A percentile compares a stretch with the other conserved stretches of the same genome.
These are phyloP conservation scores for Macrophya annulata DNA, from an alignment of 2,888 invertebrate species.

Conservation along the genomic window DNA sequence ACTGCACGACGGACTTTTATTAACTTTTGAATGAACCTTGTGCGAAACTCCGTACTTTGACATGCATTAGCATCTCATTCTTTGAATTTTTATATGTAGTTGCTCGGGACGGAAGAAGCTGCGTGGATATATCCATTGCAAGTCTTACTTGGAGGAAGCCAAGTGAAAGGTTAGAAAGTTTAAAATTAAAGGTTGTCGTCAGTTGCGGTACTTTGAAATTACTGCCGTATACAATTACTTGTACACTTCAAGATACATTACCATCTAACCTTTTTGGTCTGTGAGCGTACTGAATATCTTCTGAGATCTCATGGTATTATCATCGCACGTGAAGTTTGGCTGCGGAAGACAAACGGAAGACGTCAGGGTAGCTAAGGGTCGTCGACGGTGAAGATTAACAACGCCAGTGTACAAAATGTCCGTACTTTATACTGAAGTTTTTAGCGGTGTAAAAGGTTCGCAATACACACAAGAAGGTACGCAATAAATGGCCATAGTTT, in stretches of 20 bases:
- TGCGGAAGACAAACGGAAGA: slow-evolving; percentile 41
- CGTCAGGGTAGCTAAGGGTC: background rate
- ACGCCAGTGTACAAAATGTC: background rate
- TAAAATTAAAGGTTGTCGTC: slow-evolving; percentile 1
- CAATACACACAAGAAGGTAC: background rate
- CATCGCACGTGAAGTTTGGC: slow-evolving; percentile 2
- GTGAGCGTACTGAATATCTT: background rate
- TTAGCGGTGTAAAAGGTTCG: background rate
- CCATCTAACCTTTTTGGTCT: slow-evolving; percentile 2
- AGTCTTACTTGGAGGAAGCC: background rate
- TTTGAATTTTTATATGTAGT: background rate
- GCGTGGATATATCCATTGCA: background rate
- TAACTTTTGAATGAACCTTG: slow-evolving; percentile 1
- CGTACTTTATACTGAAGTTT: slow-evolving; percentile 13
- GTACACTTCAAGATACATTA: background rate
- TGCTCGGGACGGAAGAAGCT: background rate
- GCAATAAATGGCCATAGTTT: slow-evolving; percentile 28
- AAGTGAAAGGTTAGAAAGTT: background rate
- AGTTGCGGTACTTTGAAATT: background rate
- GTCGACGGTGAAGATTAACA: background rate
- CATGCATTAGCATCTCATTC: slow-evolving; percentile 35
- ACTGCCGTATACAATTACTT: slow-evolving; percentile 15
- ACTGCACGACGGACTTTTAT: background rate
- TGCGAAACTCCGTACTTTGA: slow-evolving; percentile 11
- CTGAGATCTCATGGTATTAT: background rate